These are phyloP conservation scores for Carcharodon carcharias DNA, from an alignment of 2,797 vertebrate species.

Conservation along the genomic window DNA sequence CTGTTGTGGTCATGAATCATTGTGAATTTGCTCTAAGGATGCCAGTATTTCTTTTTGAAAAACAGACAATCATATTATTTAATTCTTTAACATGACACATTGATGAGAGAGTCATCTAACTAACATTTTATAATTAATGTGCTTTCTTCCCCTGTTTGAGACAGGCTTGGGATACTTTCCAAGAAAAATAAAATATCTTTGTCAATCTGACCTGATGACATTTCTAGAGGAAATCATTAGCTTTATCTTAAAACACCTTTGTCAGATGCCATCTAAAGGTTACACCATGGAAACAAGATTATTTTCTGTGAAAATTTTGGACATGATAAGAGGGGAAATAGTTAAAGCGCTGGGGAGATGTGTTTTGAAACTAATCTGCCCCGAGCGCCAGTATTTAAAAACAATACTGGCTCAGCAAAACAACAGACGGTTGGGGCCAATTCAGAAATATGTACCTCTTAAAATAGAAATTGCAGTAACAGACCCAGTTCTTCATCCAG, in stretches of 20 bases:
- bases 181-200: neutral
- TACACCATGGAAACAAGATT: neutral
- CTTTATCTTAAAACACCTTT: neutral
- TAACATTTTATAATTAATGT: no score
- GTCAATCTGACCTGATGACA: neutral
- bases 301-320: neutral
- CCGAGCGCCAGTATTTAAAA: neutral
- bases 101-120: neutral
- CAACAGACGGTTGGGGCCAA: neutral
- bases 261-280: neutral
- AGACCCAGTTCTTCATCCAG: neutral
- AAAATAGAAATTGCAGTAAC: neutral
- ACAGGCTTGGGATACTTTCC: neutral
- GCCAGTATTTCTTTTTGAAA: neutral
- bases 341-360: neutral
- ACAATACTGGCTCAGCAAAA: neutral
- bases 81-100: neutral
- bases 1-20: no score
- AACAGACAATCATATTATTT: neutral
- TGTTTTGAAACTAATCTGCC: neutral
- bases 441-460: neutral
- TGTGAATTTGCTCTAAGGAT: neutral
- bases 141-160: neutral
- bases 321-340: neutral
- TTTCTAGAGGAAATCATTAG: neutral